Evolutionary conservation across 1,140 invertebrate species (phyloP), one percentile per base, ranked within the genome.

Genomic region (Temnothorax curvispinosus): DNA sequence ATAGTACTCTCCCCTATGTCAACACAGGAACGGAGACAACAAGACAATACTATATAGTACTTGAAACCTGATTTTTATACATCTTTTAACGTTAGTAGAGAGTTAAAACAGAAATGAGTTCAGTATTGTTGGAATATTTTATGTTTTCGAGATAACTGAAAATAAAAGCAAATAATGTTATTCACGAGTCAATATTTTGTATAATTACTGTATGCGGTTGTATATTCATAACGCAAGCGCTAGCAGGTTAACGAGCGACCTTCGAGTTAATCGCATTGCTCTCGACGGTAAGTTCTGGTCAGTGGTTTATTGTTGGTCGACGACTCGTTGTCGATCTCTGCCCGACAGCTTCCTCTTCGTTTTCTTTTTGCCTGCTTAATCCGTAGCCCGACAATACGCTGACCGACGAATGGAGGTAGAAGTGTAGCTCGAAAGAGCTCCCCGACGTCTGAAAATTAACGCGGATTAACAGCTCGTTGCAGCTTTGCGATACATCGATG

Each of bases 391-490:
- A 80, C 56, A 77, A 69, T 81, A 71, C 38, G 27, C 18, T 71
- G 81, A 21, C 71, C 44, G 65, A 35, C 80, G 54, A 62, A 35
- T 35, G 72, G 27, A 27, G 1, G 41, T 65, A 41, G 80, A 75
- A 76, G 47, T 9, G n/a, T 21, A 84, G n/a, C 54, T 62, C 56
- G 56, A n/a, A 18, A 4, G 15, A 54, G 15, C 15, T 54, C 15
- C 41, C 86, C 8, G 65, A 64, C 75, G 82, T 87, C 80, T 85
- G 80, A 77, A 76, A 88, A 92, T 90, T 88, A 89, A 82, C 69
- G 50, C 2, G 76, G 80, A 90, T 91, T 91, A 89, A 89, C 62
- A 35, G 56, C 65, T 52, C 47, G 32, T 85, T 44, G 11, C 21
- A 64, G 41, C 32, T 18, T 27, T 38, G n/a, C 11, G 21, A 58